A percentile compares a stretch with the other conserved stretches of the same genome.
Conservation (phyloP, 2,113 vertebrate species). For the Brachirus orientalis region DNA sequence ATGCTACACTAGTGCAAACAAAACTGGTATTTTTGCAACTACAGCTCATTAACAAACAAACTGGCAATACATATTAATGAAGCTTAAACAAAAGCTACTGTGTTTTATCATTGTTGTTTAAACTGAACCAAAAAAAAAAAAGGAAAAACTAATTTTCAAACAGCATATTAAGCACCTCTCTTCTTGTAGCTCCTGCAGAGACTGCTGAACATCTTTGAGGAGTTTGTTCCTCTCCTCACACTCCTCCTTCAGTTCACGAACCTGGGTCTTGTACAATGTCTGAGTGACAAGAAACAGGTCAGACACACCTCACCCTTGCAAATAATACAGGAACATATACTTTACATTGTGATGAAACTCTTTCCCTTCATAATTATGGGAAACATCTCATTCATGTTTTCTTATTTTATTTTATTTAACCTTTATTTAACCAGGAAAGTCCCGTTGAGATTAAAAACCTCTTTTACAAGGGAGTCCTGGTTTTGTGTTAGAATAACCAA, state of each 20-base stretch:
- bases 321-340: neutral
- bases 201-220: conserved; percentile 94
- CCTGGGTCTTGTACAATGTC: conserved; percentile 98
- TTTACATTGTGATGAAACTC: neutral
- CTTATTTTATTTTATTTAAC: too few relatives aligned
- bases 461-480: too few relatives aligned
- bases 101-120: neutral
- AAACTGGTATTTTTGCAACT: too few relatives aligned
- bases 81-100: neutral
- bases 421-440: too few relatives aligned
- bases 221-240: conserved; percentile 96
- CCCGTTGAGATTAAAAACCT: too few relatives aligned
- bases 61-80: too few relatives aligned
- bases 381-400: neutral
- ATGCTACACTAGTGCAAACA: too few relatives aligned
- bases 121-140: neutral
- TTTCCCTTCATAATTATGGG: too few relatives aligned
- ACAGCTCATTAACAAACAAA: too few relatives aligned
- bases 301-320: neutral
- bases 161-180: conserved; percentile 86
- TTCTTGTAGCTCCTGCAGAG: conserved; percentile 93
- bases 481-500: neutral
- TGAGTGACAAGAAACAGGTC: conserved; percentile 60
- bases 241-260: conserved; percentile 97
- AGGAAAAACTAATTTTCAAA: neutral